Conservation (phyloP, 2,797 vertebrate genomes). For the Hypotaenidia philippensis region DNA sequence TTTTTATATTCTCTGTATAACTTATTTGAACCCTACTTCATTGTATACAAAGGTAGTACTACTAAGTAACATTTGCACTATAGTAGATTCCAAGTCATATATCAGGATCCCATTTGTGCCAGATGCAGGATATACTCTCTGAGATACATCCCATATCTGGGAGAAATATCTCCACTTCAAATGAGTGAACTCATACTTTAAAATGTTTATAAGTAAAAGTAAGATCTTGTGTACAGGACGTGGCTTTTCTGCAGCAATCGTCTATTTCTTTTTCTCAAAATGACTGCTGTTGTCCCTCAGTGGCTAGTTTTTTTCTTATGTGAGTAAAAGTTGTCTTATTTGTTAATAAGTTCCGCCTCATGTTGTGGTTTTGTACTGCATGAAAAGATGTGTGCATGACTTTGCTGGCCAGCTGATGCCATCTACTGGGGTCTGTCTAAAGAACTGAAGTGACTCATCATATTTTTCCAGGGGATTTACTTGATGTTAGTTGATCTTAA, state of each 20-base stretch:
- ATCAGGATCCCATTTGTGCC: not conserved
- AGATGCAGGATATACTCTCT: not conserved
- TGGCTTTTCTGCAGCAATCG: not conserved
- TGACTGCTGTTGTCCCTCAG: not conserved
- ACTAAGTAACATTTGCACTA: not conserved
- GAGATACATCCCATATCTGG: not conserved
- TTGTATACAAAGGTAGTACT: not conserved
- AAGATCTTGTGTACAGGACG: not conserved
- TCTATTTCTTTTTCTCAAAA: not conserved
- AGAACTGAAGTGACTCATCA: not conserved
- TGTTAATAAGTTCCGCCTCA: not conserved
- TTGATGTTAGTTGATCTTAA: not conserved
- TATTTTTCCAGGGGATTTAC: not conserved
- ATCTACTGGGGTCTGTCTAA: conserved; percentile 45
- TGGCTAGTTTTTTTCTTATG: not conserved
- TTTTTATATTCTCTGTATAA: not conserved
- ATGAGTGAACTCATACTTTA: not conserved
- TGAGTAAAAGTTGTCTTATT: not conserved
- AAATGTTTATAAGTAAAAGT: not conserved
- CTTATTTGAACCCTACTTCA: not conserved
- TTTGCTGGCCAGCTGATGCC: conserved; percentile 50
- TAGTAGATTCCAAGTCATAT: not conserved
- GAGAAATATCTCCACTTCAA: not conserved
- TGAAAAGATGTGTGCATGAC: not conserved
- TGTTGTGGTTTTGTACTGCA: not conserved